Conservation (phyloP, 2,113 vertebrate genomes). For the Epinephelus moara region DNA sequence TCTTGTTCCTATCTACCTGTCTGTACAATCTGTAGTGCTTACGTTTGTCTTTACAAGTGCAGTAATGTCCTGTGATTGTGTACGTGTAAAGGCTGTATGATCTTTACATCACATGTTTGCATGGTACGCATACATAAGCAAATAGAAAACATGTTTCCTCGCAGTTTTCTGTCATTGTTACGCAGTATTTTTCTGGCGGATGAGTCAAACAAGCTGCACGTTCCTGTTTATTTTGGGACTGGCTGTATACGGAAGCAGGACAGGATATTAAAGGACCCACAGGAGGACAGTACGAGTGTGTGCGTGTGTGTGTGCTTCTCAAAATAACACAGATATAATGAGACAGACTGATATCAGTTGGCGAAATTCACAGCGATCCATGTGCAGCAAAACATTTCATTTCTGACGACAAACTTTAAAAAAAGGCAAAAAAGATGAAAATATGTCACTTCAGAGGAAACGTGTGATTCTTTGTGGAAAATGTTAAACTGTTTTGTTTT, state of each 20-base stretch:
- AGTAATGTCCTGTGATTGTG: neutral
- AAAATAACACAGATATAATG: constrained; percentile 24
- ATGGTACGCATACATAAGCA: no score
- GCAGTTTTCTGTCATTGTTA: neutral
- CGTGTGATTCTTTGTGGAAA: neutral
- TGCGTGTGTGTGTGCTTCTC: neutral
- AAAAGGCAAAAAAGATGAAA: neutral
- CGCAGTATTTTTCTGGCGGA: constrained; percentile 1
- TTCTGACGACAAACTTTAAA: neutral
- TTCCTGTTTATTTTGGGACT: constrained; percentile 54
- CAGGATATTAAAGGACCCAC: constrained; percentile 51
- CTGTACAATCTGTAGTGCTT: neutral
- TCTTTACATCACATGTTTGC: no score
- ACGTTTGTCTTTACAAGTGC: neutral
- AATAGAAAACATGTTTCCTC: neutral
- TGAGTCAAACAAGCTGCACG: constrained; percentile 47
- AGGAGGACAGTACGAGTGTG: neutral
- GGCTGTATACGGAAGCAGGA: constrained; percentile 38
- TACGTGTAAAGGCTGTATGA: neutral
- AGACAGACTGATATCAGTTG: constrained; percentile 11
- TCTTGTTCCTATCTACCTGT: neutral
- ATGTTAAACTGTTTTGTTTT: neutral
- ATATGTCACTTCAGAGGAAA: neutral
- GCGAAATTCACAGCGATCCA: neutral
- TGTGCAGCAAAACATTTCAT: neutral